Conservation (phyloP, 35 echinoderm and acorn worm species). For the Eucidaris tribuloides region DNA sequence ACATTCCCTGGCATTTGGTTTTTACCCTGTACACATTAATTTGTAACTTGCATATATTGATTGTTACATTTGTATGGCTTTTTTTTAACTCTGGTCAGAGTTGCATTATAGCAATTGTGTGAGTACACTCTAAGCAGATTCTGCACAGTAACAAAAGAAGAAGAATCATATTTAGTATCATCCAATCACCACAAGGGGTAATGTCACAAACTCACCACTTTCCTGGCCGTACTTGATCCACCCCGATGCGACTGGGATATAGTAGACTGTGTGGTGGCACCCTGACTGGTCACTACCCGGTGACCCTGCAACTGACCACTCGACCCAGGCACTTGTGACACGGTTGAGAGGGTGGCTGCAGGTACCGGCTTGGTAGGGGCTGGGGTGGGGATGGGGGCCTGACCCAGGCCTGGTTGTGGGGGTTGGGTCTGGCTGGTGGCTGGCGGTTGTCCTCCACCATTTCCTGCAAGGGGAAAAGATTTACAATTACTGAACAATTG, state of each 20-base stretch:
- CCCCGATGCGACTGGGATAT: constrained; percentile 45
- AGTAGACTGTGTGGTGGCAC: constrained; percentile 52
- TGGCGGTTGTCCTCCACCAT: neutral
- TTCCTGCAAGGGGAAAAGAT: neutral
- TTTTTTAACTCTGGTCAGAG: no score
- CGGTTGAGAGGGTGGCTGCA: neutral
- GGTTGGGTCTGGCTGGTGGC: neutral
- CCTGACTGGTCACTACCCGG: constrained; percentile 69
- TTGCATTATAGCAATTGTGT: no score
- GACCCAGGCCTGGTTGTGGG: neutral
- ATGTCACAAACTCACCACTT: neutral
- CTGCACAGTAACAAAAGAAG: neutral
- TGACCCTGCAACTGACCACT: neutral
- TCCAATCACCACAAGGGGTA: neutral
- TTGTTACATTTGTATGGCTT: no score
- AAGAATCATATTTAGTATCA: neutral
- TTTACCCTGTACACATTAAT: no score
- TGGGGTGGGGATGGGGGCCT: neutral
- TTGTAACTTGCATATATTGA: no score
- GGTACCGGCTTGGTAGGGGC: neutral
- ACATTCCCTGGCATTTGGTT: no score
- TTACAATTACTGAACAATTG: neutral
- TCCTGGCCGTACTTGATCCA: neutral
- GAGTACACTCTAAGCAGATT: neutral
- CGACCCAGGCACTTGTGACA: neutral